Conservation (phyloP, 2,888 invertebrate species). For the Meliscaeva auricollis region DNA sequence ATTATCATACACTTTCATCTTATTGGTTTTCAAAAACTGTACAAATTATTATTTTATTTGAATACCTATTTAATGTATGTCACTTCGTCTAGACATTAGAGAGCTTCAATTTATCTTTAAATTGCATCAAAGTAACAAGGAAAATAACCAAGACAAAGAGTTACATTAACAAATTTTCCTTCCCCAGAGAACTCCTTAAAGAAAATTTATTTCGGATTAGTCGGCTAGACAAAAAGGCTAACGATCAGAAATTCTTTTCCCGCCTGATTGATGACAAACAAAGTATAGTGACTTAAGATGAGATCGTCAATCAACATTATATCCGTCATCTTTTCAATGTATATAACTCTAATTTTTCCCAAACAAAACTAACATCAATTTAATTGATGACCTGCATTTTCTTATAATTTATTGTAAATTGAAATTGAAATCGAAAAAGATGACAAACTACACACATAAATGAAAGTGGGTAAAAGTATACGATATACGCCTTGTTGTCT, state of each 20-base stretch:
- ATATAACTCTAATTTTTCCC: constrained; percentile 22
- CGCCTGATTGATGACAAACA: background rate
- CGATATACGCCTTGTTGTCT: constrained; percentile 42
- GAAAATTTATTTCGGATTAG: constrained; percentile 51
- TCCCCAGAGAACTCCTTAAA: constrained; percentile 9
- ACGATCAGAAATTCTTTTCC: background rate
- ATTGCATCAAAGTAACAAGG: background rate
- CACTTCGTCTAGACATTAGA: constrained; percentile 19
- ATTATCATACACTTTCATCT: no score
- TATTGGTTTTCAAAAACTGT: no score
- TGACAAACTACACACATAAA: no score
- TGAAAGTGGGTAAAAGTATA: constrained; percentile 63
- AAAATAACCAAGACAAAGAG: background rate
- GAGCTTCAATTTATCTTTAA: constrained; percentile 8
- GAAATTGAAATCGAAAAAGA: constrained; percentile 55
- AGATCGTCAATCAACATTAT: constrained; percentile 22
- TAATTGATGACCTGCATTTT: constrained; percentile 75
- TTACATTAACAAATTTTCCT: background rate
- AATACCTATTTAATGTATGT: background rate
- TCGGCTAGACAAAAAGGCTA: constrained; percentile 63
- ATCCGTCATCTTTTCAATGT: constrained; percentile 40
- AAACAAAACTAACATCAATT: constrained; percentile 50
- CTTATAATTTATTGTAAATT: background rate
- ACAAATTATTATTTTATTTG: no score
- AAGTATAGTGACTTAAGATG: background rate